phyloP scores from a whole-genome alignment of 2,797 vertebrate species.

The Betta splendens region DNA sequence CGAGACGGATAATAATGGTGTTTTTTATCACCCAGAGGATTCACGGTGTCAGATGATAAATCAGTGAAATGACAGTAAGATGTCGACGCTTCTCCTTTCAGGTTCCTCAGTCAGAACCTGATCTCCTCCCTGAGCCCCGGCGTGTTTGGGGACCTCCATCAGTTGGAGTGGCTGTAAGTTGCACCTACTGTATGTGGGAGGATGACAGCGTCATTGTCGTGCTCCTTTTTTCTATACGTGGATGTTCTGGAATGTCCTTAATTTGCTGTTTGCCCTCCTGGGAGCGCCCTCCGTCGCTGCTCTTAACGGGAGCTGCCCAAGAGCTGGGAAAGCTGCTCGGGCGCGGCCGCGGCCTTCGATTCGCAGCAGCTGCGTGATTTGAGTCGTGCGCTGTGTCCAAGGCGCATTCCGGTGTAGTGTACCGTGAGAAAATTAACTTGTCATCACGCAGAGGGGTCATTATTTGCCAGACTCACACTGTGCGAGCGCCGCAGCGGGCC shows the following conservation, averaged over 20 bases:
- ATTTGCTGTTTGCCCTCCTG: neutral
- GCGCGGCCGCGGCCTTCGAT: neutral
- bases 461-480: neutral
- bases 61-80: neutral
- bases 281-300: constrained; percentile 11
- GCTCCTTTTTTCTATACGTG: neutral
- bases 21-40: neutral
- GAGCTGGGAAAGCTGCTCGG: neutral
- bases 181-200: constrained; percentile 8
- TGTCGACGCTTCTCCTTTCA: constrained; percentile 37
- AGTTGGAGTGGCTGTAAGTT: constrained; percentile 84
- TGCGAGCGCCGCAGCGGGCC: neutral
- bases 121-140: constrained; percentile 79
- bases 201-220: neutral
- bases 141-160: constrained; percentile 81
- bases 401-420: constrained; percentile 1
- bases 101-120: constrained; percentile 84
- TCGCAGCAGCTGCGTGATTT: constrained; percentile 6
- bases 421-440: neutral
- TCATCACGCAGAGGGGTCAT: neutral
- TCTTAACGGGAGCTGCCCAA: constrained; percentile 1
- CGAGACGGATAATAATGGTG: neutral
- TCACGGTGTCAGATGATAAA: too few relatives aligned
- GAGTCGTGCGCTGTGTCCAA: neutral
- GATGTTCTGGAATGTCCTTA: constrained; percentile 4